Evolutionary conservation across 1,140 invertebrate species (phyloP).

Genomic region (Anthonomus grandis): DNA sequence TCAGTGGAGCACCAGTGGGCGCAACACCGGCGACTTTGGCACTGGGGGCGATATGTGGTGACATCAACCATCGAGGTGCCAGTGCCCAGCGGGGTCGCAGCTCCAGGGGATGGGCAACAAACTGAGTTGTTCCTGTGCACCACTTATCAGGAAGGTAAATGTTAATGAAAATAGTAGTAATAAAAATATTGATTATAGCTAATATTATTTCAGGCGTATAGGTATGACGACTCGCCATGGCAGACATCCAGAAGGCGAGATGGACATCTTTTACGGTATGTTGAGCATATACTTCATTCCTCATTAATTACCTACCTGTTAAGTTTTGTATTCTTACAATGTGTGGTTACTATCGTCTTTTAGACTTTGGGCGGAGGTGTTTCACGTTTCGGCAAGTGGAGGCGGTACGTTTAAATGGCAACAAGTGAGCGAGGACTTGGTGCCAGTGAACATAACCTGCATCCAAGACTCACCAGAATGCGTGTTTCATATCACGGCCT

Average conservation of each 20-base stretch:
- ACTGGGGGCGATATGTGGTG: constrained; percentile 63
- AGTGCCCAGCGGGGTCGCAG: constrained; percentile 62
- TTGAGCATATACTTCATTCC: no score
- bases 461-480: constrained; percentile 94
- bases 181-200: no score
- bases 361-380: constrained; percentile 97
- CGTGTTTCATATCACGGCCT: constrained; percentile 96
- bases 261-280: constrained; percentile 87
- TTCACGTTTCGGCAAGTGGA: constrained; percentile 83
- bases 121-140: constrained; percentile 90
- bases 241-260: constrained; percentile 80
- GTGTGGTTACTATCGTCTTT: no score
- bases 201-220: constrained; percentile 70
- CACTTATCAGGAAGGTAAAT: constrained; percentile 78
- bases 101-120: constrained; percentile 84
- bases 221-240: constrained; percentile 91
- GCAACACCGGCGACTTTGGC: constrained; percentile 54
- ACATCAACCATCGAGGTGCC: constrained; percentile 52
- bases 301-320: not conserved
- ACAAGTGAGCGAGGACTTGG: constrained; percentile 95
- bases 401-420: constrained; percentile 92
- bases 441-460: constrained; percentile 96
- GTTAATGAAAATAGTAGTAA: no score
- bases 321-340: constrained; percentile 1
- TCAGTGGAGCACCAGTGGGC: constrained; percentile 46